A percentile compares a stretch with the other conserved stretches of the same genome.
These are phyloP conservation scores for Carduelis carduelis DNA, from an alignment of 2,797 vertebrate species.

Conservation along the genomic window DNA sequence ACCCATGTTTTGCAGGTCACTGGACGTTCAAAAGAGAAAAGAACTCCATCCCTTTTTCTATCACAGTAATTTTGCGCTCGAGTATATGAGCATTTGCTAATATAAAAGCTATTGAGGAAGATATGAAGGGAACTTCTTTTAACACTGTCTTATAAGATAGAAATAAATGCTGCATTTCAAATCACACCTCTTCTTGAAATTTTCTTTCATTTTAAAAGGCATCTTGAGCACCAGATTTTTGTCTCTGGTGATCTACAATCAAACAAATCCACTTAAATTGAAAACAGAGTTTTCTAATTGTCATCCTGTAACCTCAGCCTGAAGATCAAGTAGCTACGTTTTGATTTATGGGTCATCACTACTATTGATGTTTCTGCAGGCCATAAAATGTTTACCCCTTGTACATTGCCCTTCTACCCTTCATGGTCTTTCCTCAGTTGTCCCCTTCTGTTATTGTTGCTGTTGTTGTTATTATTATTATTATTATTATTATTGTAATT, in stretches of 20 bases:
- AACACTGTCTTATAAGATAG: not conserved
- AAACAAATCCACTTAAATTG: not conserved
- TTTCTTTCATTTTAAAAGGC: not conserved
- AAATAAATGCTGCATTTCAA: not conserved
- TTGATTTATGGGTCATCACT: not conserved
- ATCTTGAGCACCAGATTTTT: not conserved
- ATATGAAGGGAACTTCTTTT: not conserved
- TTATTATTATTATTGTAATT: not conserved
- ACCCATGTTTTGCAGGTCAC: constrained; percentile 19
- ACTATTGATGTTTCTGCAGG: not conserved
- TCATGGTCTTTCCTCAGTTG: not conserved
- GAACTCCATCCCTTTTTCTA: not conserved
- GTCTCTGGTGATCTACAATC: not conserved
- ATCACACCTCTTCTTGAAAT: not conserved
- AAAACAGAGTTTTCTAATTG: not conserved
- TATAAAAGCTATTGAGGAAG: not conserved
- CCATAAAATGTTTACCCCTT: not conserved
- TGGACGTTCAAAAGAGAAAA: not conserved
- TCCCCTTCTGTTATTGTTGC: not conserved
- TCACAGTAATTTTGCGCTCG: not conserved
- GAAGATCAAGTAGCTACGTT: not conserved
- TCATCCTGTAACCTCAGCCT: not conserved
- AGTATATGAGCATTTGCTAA: constrained; percentile 3
- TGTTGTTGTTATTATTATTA: not conserved
- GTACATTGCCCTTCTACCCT: not conserved